Evolutionary conservation across 2,797 vertebrate species (phyloP), one percentile per base, ranked within the genome.

Genomic region (Xenentodon cancila): DNA sequence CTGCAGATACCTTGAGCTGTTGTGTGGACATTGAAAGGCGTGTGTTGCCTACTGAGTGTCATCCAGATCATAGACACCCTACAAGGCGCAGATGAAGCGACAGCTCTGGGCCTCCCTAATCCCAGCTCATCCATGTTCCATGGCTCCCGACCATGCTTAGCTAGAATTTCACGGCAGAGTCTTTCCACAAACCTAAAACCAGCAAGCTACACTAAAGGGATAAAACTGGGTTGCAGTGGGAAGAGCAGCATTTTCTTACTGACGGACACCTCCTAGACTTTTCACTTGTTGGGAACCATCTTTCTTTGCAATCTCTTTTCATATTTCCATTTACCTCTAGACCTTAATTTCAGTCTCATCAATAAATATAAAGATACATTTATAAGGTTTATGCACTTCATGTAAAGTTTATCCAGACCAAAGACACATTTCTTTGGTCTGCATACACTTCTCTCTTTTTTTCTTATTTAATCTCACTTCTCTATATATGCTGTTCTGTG

Each of bases 51-150:
- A 85, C 88, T 87, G 89, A 88, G 88, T 83, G 57, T 68, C 88
- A 84, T 88, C 83, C 82, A 86, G 91, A 93, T 92, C 90, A 92
- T 88, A 92, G 88, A 75, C 77, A 27, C 74, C 90, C 89, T 85
- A 83, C 86, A 60, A 89, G 86, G 86, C 64, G 15, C 32, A 82
- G 84, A 89, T 85, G 87, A 86, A 90, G 84, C 86, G 71, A 84
- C 76, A 79, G 88, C 85, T 90, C 75, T 80, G 84, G 89, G 85
- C 84, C 82, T 87, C 84, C 83, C 84, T 93, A 93, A 93, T 93
- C 93, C 90, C 77, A 34, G 91, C 89, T 92, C 90, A 92, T 91
- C 92, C 91, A 52, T 86, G 85, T 91, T 88, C 84, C 73, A 77
- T 64, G 55, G 86, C 87, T 88, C 88, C 80, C 84, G 43, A 85